These are phyloP conservation scores for Eira barbara DNA, from an alignment of 2,113 vertebrate species.

Conservation along the genomic window DNA sequence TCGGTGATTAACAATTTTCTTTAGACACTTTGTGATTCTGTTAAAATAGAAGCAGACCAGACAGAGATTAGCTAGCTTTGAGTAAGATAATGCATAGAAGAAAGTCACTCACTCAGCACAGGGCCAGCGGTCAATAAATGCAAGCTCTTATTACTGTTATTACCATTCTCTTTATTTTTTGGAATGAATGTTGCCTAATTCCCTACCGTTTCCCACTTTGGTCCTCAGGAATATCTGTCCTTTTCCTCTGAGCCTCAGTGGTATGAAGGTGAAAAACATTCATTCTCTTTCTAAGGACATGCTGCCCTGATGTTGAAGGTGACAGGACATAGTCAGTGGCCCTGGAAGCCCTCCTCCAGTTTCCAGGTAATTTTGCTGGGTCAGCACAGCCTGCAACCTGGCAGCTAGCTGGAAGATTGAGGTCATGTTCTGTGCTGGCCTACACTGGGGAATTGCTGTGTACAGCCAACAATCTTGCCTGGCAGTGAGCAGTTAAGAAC, in stretches of 20 bases:
- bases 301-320: neutral
- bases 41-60: slow-evolving; percentile 17
- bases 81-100: neutral
- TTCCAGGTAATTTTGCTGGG: slow-evolving; percentile 17
- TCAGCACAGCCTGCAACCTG: slow-evolving; percentile 31
- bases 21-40: neutral
- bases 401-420: slow-evolving; percentile 25
- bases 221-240: neutral
- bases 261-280: neutral
- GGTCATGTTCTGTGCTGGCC: neutral
- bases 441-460: neutral
- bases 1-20: slow-evolving; percentile 21
- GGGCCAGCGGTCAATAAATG: neutral
- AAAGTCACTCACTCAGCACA: neutral
- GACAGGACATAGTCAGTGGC: neutral
- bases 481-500: neutral
- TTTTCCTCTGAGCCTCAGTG: neutral
- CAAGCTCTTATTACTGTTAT: neutral
- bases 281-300: neutral
- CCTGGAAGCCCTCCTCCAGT: neutral
- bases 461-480: neutral
- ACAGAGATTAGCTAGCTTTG: neutral
- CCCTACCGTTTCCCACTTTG: neutral
- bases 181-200: neutral
- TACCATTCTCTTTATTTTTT: neutral